phyloP scores from a whole-genome alignment of 2,113 vertebrate species.

The Cephalopholis sonnerati region DNA sequence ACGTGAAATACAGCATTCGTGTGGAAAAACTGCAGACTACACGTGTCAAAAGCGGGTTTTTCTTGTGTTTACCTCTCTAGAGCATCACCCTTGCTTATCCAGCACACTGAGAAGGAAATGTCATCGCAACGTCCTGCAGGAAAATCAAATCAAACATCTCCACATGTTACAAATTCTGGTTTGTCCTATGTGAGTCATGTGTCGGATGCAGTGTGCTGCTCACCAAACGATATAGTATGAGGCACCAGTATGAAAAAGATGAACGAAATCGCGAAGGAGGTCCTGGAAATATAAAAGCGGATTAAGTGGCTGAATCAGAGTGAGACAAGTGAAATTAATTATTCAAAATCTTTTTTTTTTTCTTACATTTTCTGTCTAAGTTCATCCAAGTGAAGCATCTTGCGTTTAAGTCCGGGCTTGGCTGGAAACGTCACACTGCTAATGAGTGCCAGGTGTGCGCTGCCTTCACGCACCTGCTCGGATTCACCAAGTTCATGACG shows the following conservation, averaged over 20 bases:
- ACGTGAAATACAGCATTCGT: background rate
- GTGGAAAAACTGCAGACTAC: background rate
- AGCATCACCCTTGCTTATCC: constrained; percentile 50
- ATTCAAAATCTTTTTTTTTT: background rate
- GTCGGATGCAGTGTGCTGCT: constrained; percentile 19
- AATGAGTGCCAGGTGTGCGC: constrained; percentile 71
- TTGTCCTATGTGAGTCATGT: background rate
- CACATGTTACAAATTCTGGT: background rate
- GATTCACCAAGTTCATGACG: background rate
- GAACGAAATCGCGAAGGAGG: constrained; percentile 25
- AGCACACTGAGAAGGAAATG: constrained; percentile 77
- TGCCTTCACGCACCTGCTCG: constrained; percentile 26
- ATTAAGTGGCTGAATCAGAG: background rate
- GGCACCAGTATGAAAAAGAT: constrained; percentile 53
- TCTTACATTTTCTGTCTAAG: constrained; percentile 59
- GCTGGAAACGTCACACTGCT: constrained; percentile 1
- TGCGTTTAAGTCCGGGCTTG: background rate
- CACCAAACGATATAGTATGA: constrained; percentile 61
- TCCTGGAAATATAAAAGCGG: constrained; percentile 50
- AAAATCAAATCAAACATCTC: background rate
- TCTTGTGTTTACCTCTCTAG: constrained; percentile 59
- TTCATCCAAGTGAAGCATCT: background rate
- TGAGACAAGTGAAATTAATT: rapidly evolving
- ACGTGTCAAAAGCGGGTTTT: background rate
- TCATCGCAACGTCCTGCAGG: constrained; percentile 55